Percentiles rank a stretch among this genome's conserved stretches.
phyloP scores from a whole-genome alignment of 2,797 vertebrate genomes.

The Caiman crocodilus region DNA sequence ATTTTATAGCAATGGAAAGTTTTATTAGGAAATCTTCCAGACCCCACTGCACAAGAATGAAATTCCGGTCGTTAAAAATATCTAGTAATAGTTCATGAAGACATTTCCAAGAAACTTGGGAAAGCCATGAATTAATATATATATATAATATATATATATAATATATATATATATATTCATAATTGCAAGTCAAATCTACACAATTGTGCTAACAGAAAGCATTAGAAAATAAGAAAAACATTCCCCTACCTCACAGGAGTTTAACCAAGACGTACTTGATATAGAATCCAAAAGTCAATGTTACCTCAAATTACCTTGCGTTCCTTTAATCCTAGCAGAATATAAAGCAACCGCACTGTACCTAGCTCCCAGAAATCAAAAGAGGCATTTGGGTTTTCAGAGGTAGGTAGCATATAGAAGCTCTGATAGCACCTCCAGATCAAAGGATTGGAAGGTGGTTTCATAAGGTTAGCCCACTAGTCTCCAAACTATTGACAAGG shows the following conservation, averaged over 20 bases:
- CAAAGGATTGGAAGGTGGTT: neutral
- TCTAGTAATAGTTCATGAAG: neutral
- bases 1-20: neutral
- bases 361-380: neutral
- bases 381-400: neutral
- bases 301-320: neutral
- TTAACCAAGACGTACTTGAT: neutral
- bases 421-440: neutral
- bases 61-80: neutral
- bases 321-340: neutral
- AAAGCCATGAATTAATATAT: neutral
- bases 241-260: neutral
- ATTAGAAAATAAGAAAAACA: neutral
- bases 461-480: fast-evolving
- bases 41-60: neutral
- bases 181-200: neutral
- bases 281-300: neutral
- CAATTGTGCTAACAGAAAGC: neutral
- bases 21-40: neutral
- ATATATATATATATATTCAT: neutral
- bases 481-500: neutral
- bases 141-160: neutral
- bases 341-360: neutral
- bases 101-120: neutral
- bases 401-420: neutral